Percentiles rank a stretch among this genome's conserved stretches.
phyloP scores from a whole-genome alignment of 2,113 vertebrate species.

The Clarias macrocephalus region DNA sequence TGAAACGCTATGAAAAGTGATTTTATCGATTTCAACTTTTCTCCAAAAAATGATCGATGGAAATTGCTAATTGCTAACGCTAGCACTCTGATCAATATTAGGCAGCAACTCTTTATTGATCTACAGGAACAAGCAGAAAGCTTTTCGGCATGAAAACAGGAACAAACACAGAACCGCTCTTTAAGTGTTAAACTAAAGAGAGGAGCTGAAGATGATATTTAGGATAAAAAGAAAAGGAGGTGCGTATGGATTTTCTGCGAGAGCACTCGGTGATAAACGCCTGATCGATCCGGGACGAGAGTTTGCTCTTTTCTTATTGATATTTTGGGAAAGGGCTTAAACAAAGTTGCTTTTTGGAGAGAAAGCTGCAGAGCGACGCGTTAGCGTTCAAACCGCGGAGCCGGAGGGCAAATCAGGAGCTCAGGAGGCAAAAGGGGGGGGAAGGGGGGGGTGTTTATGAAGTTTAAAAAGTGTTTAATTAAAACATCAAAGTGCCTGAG shows the following conservation, averaged over 20 bases:
- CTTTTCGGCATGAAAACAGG: not conserved
- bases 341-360: not conserved
- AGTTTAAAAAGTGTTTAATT: not conserved
- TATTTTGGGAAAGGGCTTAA: not conserved
- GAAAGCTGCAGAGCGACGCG: not conserved
- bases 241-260: not conserved
- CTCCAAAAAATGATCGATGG: not conserved
- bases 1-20: not conserved
- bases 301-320: not conserved
- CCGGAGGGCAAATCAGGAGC: not conserved
- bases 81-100: constrained; percentile 4
- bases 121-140: not conserved
- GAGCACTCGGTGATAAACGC: not conserved
- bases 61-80: constrained; percentile 10
- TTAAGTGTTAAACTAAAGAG: not conserved
- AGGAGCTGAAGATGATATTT: not conserved
- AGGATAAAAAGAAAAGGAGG: not conserved
- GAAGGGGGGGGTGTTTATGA: not conserved
- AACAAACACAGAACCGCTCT: not conserved
- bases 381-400: not conserved
- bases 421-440: not conserved
- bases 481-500: not conserved
- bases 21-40: not conserved
- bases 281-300: not conserved
- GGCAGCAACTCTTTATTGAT: not conserved